Base-by-base conservation (phyloP, 23 tunicate genomes). In the Phallusia fumigata region DNA sequence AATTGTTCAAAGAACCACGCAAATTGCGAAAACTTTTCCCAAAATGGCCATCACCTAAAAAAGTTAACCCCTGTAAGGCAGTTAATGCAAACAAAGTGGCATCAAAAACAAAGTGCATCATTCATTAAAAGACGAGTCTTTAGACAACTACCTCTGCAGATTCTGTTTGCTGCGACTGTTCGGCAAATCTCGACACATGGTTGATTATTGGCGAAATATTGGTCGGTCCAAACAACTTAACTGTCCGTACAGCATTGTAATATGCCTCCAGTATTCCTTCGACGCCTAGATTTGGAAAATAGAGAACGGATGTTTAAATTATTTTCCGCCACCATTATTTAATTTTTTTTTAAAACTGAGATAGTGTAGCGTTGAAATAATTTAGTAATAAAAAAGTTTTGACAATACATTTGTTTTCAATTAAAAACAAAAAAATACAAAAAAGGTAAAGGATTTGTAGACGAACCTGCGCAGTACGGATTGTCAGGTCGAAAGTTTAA, bases 181-280 rank as follows among this genome's bases (percentile, higher is more conserved):
- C 81, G 19, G 98, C 93, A 33, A 79, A 74, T n/a, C 78, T 72
- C 13, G 89, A 86, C 15, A 88, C 98, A 72, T 79, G 85, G 80
- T 95, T 95, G 82, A 95, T 95, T 16, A 89, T 89, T 13, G 98
- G 98, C 24, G 98, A 65, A 53, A 95, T 32, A 64, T 95, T 95
- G 64, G 98, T 95, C 18, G 98, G 98, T 21, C 98, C 98, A 90
- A 88, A 95, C 45, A 95, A 72, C 52, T 86, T 86, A 30, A 95
- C 94, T 11, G 58, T 65, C 6, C 65, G 24, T 10, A 95, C 28
- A 13, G 88, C 90, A 28, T 86, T 79, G 52, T 53, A 35, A 73
- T 95, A 95, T 19, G 88, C 90, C 28, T 49, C 72, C 33, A 95
- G 18, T 28, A 95, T 73, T 0, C 85, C 90, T 44, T 86, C 90